Evolutionary conservation across 2,113 vertebrate genomes (phyloP).

Genomic region (Eurypyga helias): DNA sequence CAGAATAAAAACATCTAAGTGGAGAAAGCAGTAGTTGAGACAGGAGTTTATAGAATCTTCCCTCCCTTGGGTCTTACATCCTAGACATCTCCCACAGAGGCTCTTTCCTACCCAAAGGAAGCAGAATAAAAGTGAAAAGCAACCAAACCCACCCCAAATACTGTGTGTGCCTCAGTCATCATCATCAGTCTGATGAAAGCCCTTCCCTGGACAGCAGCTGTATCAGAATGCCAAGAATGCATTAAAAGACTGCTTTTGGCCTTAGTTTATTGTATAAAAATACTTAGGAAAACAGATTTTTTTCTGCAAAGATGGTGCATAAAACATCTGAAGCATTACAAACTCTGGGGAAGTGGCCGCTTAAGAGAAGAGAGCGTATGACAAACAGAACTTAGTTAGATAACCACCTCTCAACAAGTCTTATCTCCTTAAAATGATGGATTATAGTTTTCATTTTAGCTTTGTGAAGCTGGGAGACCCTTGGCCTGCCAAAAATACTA

Average conservation of each 20-base stretch:
- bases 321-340: neutral
- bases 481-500: neutral
- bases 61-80: neutral
- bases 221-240: neutral
- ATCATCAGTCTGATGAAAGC: neutral
- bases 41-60: neutral
- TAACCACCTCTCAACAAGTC: neutral
- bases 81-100: neutral
- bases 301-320: neutral
- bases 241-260: neutral
- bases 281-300: neutral
- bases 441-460: neutral
- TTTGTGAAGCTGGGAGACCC: neutral
- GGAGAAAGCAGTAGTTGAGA: neutral
- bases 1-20: neutral
- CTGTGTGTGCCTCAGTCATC: neutral
- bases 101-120: neutral
- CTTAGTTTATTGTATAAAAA: neutral
- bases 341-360: neutral
- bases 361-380: neutral
- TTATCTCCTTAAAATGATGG: neutral
- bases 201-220: neutral
- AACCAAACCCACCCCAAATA: neutral
- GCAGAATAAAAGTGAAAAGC: neutral
- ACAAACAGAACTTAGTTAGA: neutral